Percentiles rank a stretch among this genome's conserved stretches.
phyloP scores from a whole-genome alignment of 1,140 invertebrate species.

The Hycleus cichorii region DNA sequence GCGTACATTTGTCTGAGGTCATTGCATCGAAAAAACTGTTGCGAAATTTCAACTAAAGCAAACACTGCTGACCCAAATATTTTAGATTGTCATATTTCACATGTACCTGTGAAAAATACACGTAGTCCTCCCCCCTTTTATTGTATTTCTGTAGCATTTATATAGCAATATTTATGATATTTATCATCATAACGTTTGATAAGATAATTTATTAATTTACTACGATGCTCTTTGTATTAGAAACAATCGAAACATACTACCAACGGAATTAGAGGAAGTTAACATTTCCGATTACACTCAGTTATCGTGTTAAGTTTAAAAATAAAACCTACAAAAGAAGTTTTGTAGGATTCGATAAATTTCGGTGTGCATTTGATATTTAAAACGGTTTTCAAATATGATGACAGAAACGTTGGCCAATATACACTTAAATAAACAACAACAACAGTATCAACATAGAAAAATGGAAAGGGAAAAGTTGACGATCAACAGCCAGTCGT shows the following conservation, averaged over 20 bases:
- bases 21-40: too few species aligned
- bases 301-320: too few species aligned
- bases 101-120: too few species aligned
- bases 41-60: too few species aligned
- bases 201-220: background rate
- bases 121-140: too few species aligned
- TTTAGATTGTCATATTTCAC: too few species aligned
- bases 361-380: background rate
- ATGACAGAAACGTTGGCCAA: slow-evolving; percentile 15
- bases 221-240: slow-evolving; percentile 2
- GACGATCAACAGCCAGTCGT: background rate
- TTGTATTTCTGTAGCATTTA: too few species aligned
- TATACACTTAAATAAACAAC: slow-evolving; percentile 8
- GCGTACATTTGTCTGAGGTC: too few species aligned
- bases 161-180: slow-evolving; percentile 5
- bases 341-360: background rate
- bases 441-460: background rate
- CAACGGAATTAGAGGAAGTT: too few species aligned
- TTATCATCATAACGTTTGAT: slow-evolving; percentile 1
- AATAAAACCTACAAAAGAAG: too few species aligned
- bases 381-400: slow-evolving; percentile 2
- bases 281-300: background rate
- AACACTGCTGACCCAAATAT: too few species aligned
- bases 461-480: background rate
- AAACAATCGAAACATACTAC: background rate